These are phyloP conservation scores for Panopea generosa DNA, from an alignment of 2,888 invertebrate species.

Conservation along the genomic window DNA sequence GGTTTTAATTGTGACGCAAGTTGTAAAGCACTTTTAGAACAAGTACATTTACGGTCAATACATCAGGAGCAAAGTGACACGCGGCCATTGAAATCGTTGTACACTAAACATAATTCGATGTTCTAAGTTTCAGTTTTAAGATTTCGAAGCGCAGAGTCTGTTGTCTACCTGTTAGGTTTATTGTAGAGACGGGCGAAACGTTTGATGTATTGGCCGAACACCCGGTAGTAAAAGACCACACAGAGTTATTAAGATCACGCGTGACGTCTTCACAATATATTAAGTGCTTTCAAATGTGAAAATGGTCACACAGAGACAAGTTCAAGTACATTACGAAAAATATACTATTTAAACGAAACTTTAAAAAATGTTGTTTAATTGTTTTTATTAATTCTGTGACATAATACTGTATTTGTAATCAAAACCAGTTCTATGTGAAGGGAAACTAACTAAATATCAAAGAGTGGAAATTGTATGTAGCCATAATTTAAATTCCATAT, in stretches of 20 bases:
- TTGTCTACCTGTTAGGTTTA: conserved; percentile 26
- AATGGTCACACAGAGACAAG: too few relatives aligned
- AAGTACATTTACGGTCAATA: conserved; percentile 16
- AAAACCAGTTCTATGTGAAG: too few relatives aligned
- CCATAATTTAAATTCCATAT: too few relatives aligned
- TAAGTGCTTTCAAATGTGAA: too few relatives aligned
- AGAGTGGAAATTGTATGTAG: too few relatives aligned
- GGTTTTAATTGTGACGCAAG: conserved; percentile 4
- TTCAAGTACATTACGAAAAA: too few relatives aligned
- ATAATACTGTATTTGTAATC: too few relatives aligned
- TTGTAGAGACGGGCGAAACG: conserved; percentile 7
- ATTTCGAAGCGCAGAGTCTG: not conserved
- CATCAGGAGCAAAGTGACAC: conserved; percentile 34
- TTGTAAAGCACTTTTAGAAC: conserved; percentile 6
- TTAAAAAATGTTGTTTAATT: too few relatives aligned
- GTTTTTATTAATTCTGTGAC: too few relatives aligned
- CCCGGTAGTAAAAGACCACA: conserved; percentile 47
- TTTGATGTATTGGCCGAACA: conserved; percentile 42
- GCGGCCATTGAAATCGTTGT: conserved; percentile 14
- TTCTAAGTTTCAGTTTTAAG: conserved; percentile 27
- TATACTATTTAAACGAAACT: too few relatives aligned
- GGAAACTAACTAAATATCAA: too few relatives aligned
- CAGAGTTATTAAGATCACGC: conserved; percentile 11
- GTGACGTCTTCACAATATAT: too few relatives aligned
- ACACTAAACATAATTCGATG: conserved; percentile 27